Evolutionary conservation across 2,797 vertebrate species (phyloP), one percentile per base, ranked within the genome.

Genomic region (Characodon lateralis): DNA sequence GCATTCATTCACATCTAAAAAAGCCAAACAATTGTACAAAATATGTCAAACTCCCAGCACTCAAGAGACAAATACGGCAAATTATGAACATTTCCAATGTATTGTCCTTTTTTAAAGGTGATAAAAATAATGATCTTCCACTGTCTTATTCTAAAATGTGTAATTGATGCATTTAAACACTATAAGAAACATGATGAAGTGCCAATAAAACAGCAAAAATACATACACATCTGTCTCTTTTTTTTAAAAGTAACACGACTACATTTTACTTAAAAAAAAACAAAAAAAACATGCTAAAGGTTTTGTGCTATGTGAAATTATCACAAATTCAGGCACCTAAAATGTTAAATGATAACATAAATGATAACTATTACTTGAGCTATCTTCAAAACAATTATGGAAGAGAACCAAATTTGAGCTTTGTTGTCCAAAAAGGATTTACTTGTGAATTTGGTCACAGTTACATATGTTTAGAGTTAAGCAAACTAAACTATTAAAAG

Each of bases 1-100:
- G 87, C 98, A 99, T 92, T 99, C 98, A 0, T 99, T 96, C 91
- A 97, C 95, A 53, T 99, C 98, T 99, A 90, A 14, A 39, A 68
- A 56, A 77, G 12, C 2, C 16, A 63, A 18, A 75, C 48, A 59
- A 39, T 56, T 13, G n/a, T 70, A 3, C 50, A 41, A 0, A 72
- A 71, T 74, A 71, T 20, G 26, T 58, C 69, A 77, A 66, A n/a
- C n/a, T 63, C 2, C 48, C 55, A 20, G n/a, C 7, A n/a, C 0
- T 5, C 41, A n/a, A 16, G 5, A 10, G 24, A 22, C 12, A 0
- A 69, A 69, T 18, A 70, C 26, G 7, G 24, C 2, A 28, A n/a
- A 14, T 26, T 26, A 24, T 41, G 12, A 66, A 68, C 10, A 68
- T 43, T 41, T 41, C 13, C 9, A 24, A 20, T 39, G 41, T 41